phyloP scores from a whole-genome alignment of 2,888 invertebrate species.

The Molanna angustata region DNA sequence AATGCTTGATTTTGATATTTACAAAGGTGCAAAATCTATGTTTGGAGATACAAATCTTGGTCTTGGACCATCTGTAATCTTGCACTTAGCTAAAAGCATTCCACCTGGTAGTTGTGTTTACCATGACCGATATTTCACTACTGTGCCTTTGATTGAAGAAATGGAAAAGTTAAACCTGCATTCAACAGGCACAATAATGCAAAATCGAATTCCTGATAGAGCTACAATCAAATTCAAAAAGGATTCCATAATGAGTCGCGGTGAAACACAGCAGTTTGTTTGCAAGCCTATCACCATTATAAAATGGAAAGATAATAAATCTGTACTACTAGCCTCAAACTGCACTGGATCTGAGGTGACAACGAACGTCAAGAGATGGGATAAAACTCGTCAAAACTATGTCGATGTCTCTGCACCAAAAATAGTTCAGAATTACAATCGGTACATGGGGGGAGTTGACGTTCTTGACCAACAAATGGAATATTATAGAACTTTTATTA shows the following conservation, averaged over 20 bases:
- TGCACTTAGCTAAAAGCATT: slow-evolving; percentile 26
- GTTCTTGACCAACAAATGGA: slow-evolving; percentile 34
- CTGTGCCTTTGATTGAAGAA: slow-evolving; percentile 12
- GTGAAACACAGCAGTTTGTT: slow-evolving; percentile 18
- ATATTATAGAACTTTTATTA: slow-evolving; percentile 36
- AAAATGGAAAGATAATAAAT: slow-evolving; percentile 33
- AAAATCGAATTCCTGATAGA: slow-evolving; percentile 16
- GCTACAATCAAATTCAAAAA: slow-evolving; percentile 10
- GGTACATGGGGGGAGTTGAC: too few relatives aligned
- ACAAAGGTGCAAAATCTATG: slow-evolving; percentile 3
- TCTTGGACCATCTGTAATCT: slow-evolving; percentile 24
- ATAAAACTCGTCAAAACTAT: slow-evolving; percentile 29
- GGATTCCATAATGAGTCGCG: slow-evolving; percentile 11
- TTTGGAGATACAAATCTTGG: slow-evolving; percentile 8
- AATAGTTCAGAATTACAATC: slow-evolving; percentile 33
- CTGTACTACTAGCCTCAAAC: slow-evolving; percentile 31
- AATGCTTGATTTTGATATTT: slow-evolving; percentile 1
- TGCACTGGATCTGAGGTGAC: slow-evolving; percentile 23
- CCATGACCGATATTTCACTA: slow-evolving; percentile 22
- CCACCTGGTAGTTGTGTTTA: slow-evolving; percentile 22
- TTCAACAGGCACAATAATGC: slow-evolving; percentile 19
- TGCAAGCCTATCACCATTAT: slow-evolving; percentile 22
- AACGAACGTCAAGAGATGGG: slow-evolving; percentile 29
- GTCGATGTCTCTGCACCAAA: slow-evolving; percentile 31
- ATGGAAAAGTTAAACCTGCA: slow-evolving; percentile 8